phyloP scores from a whole-genome alignment of 1,140 invertebrate genomes.

The Eurosta solidaginis region DNA sequence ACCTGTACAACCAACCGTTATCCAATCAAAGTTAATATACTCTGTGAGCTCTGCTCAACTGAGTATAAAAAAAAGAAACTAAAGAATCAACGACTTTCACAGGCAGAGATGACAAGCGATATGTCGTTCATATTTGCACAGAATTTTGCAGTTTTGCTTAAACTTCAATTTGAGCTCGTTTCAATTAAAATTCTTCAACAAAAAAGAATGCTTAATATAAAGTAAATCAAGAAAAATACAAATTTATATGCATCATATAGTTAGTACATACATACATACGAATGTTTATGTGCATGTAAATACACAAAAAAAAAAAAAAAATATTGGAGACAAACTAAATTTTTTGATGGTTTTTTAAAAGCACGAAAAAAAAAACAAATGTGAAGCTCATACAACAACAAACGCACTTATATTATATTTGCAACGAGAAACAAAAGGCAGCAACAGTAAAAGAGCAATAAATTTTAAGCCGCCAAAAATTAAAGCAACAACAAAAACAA shows the following conservation, averaged over 20 bases:
- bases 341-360: conserved; percentile 1
- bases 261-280: too few relatives aligned
- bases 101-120: background rate
- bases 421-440: background rate
- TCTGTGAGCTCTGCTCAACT: background rate
- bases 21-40: too few relatives aligned
- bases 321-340: conserved; percentile 7
- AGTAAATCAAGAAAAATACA: background rate
- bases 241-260: too few relatives aligned
- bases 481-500: background rate
- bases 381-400: background rate
- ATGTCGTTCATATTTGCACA: background rate
- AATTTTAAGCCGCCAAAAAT: background rate
- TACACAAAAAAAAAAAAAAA: background rate
- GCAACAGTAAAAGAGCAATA: conserved; percentile 6
- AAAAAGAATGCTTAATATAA: background rate
- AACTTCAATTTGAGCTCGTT: conserved; percentile 28
- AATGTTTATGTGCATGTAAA: background rate
- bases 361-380: background rate
- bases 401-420: background rate
- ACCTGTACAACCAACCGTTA: too few relatives aligned
- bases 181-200: conserved; percentile 30
- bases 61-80: background rate
- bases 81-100: background rate
- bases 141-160: conserved; percentile 10